A percentile compares a stretch with the other conserved stretches of the same genome.
phyloP scores from a whole-genome alignment of 1,140 invertebrate species.

The Sipha flava region DNA sequence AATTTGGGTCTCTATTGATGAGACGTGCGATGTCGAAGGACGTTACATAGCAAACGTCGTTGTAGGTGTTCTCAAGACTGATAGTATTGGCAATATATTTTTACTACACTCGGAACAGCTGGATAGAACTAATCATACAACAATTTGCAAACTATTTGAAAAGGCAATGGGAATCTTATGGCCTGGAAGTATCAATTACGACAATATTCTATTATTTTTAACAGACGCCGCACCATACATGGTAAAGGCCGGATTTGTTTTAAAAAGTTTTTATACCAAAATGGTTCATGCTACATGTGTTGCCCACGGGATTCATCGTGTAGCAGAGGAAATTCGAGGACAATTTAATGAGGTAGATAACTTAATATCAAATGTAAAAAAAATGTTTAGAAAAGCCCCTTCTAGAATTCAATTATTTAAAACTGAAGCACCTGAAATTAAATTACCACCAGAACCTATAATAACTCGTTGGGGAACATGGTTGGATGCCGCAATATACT shows the following conservation, averaged over 20 bases:
- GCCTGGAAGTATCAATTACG: not conserved
- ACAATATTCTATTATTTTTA: not conserved
- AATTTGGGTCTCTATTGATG: conserved; percentile 20
- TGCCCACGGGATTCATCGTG: not conserved
- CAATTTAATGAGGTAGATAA: not conserved
- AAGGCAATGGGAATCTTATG: not conserved
- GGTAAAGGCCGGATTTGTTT: not conserved
- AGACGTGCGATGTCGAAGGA: not conserved
- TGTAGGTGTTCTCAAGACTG: not conserved
- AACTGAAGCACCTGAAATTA: not conserved
- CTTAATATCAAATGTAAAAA: not conserved
- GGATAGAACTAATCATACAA: not conserved
- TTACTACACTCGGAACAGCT: not conserved
- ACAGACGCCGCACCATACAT: conserved; percentile 4
- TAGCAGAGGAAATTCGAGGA: not conserved
- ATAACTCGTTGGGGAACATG: not conserved
- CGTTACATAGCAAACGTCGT: not conserved
- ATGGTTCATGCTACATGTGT: not conserved
- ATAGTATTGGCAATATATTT: not conserved
- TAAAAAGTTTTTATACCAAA: not conserved
- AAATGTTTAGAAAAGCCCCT: not conserved
- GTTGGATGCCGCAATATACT: not conserved
- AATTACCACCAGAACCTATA: not conserved
- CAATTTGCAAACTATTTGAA: not conserved
- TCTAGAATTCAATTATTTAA: not conserved